phyloP scores from a whole-genome alignment of 1,140 invertebrate genomes.

The Andricus grossulariae region DNA sequence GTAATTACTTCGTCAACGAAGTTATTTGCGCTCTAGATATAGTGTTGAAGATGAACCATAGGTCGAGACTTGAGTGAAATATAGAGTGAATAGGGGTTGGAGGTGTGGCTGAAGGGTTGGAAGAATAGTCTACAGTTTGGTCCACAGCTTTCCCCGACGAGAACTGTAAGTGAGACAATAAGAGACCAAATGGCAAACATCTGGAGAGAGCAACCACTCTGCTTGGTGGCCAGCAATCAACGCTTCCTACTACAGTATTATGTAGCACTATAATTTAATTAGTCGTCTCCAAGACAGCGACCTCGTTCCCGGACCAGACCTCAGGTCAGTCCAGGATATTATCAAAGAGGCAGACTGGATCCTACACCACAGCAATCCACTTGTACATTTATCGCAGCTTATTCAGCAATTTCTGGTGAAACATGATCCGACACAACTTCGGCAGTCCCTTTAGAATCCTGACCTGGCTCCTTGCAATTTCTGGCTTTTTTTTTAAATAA shows the following conservation, averaged over 20 bases:
- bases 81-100: background rate
- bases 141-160: background rate
- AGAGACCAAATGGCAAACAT: background rate
- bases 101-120: background rate
- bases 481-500: too few species aligned
- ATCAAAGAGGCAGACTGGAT: too few species aligned
- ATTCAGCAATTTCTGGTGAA: too few species aligned
- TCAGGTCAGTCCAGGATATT: background rate
- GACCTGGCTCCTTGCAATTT: too few species aligned
- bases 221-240: slow-evolving; percentile 7
- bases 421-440: too few species aligned
- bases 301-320: background rate
- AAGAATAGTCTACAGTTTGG: background rate
- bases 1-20: slow-evolving; percentile 16
- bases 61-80: background rate
- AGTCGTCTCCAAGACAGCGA: background rate
- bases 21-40: slow-evolving; percentile 12
- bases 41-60: slow-evolving; percentile 4
- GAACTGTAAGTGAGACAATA: background rate
- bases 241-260: background rate
- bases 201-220: background rate
- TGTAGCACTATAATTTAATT: background rate
- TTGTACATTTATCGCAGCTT: too few species aligned
- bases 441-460: background rate
- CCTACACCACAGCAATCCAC: too few species aligned